These are phyloP conservation scores for Pristionchus japonicus DNA, from an alignment of 2,888 invertebrate genomes.

Conservation along the genomic window DNA sequence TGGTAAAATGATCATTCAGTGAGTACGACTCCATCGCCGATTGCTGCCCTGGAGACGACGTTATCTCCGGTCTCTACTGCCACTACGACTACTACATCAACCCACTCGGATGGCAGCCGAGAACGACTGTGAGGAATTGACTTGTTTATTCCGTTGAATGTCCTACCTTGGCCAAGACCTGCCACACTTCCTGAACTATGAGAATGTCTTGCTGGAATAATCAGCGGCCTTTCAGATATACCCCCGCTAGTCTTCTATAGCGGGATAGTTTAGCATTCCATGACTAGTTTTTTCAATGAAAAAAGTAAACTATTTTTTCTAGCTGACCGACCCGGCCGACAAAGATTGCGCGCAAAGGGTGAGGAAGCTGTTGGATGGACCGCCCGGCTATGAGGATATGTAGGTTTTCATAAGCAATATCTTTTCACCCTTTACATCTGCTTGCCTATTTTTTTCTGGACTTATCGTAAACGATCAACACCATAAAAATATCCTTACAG, in stretches of 20 bases:
- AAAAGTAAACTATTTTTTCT: too few species aligned
- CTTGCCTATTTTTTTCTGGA: too few species aligned
- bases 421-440: too few species aligned
- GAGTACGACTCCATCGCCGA: slow-evolving; percentile 34
- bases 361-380: neutral
- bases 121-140: neutral
- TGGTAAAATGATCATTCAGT: neutral
- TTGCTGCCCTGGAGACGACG: slow-evolving; percentile 24
- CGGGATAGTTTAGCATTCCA: too few species aligned
- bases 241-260: too few species aligned
- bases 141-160: too few species aligned
- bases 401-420: too few species aligned
- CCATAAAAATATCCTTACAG: slow-evolving; percentile 41
- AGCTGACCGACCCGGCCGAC: neutral
- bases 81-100: slow-evolving; percentile 45
- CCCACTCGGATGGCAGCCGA: neutral
- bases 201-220: too few species aligned
- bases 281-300: too few species aligned
- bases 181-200: too few species aligned
- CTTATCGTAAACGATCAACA: neutral
- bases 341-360: neutral
- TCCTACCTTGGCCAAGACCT: too few species aligned
- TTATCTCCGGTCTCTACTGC: slow-evolving; percentile 31
- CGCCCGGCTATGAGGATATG: neutral
- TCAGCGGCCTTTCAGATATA: too few species aligned